Evolutionary conservation across 2,113 vertebrate species (phyloP).

Genomic region (Planiliza haematocheilus): DNA sequence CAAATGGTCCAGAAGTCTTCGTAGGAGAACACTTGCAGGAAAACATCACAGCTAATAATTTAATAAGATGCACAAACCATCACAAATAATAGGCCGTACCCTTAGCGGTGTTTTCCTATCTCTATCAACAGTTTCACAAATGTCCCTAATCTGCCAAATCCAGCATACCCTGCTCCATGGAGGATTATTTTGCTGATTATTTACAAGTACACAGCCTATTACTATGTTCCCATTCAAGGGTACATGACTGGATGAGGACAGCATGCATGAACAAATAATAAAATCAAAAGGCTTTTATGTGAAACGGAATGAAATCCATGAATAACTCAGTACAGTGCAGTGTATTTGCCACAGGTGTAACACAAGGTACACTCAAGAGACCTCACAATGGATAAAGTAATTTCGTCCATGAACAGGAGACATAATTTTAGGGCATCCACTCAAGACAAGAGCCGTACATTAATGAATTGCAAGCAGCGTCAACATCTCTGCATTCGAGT

Average conservation of each 20-base stretch:
- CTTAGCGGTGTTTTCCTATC: background rate
- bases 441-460: too few species aligned
- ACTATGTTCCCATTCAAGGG: conserved; percentile 9
- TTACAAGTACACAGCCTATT: conserved; percentile 26
- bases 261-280: conserved; percentile 1
- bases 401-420: too few species aligned
- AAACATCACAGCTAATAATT: too few species aligned
- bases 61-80: too few species aligned
- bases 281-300: conserved; percentile 2
- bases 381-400: too few species aligned
- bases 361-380: background rate
- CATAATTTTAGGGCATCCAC: too few species aligned
- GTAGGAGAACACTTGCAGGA: too few species aligned
- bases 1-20: too few species aligned
- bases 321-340: background rate
- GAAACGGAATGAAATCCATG: background rate
- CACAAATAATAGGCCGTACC: background rate
- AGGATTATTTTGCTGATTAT: conserved; percentile 42
- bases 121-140: conserved; percentile 25
- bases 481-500: background rate
- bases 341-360: too few species aligned
- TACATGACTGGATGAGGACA: background rate
- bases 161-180: background rate
- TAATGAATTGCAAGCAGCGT: background rate
- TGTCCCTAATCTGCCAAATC: conserved; percentile 28